Percentiles rank a stretch among this genome's conserved stretches.
Evolutionary conservation across 1,140 invertebrate genomes (phyloP).

Genomic region (Papilio helenus): DNA sequence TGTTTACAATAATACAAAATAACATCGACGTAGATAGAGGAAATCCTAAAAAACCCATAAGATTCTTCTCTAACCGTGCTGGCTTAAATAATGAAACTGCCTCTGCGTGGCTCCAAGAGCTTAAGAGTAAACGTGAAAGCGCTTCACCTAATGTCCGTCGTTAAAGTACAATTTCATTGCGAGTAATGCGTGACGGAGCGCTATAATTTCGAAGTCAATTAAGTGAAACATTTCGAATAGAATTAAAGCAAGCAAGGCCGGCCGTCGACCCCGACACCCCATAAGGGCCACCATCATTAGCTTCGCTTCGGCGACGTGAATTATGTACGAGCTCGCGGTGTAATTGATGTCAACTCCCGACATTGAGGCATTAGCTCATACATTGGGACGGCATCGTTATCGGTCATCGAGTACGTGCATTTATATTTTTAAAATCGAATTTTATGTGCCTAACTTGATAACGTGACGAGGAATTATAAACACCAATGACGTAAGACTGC

Average conservation of each 20-base stretch:
- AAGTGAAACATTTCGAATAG: conserved; percentile 60
- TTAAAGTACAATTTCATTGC: conserved; percentile 14
- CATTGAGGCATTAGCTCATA: conserved; percentile 69
- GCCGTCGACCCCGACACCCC: conserved; percentile 55
- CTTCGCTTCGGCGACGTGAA: conserved; percentile 54
- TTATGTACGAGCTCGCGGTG: conserved; percentile 57
- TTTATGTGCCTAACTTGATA: conserved; percentile 55
- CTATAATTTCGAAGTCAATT: conserved; percentile 64
- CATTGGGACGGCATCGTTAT: conserved; percentile 63
- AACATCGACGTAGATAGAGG: not conserved
- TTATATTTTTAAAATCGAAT: conserved; percentile 65
- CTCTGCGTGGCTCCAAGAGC: not conserved
- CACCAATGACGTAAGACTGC: conserved; percentile 16
- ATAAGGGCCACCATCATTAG: conserved; percentile 53
- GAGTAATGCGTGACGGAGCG: conserved; percentile 61
- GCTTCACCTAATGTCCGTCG: conserved; percentile 14
- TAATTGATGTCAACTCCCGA: conserved; percentile 47
- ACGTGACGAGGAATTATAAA: conserved; percentile 46
- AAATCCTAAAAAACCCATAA: not conserved
- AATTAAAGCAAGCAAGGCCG: conserved; percentile 62
- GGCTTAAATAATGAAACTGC: not conserved
- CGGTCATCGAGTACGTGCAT: conserved; percentile 75
- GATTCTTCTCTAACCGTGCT: not conserved
- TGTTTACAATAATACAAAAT: not conserved
- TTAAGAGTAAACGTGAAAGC: conserved; percentile 14